phyloP scores from a whole-genome alignment of 2,797 vertebrate species.

The Phaenicophaeus curvirostris region DNA sequence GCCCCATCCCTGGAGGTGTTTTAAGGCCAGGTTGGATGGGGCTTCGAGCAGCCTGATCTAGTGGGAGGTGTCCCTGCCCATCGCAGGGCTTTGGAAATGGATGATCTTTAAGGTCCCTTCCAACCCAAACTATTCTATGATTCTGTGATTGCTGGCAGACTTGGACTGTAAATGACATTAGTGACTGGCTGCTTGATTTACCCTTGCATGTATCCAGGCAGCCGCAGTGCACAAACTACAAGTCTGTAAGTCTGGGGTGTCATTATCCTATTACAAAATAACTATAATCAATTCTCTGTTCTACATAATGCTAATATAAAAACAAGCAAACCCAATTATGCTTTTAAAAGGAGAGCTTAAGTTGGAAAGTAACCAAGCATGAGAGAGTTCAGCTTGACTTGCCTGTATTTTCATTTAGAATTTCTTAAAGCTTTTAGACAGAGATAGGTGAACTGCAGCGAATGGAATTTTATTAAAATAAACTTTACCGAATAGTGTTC shows the following conservation, averaged over 20 bases:
- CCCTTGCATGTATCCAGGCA: not conserved
- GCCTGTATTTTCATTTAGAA: not conserved
- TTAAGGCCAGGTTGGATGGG: too few species aligned
- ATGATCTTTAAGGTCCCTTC: too few species aligned
- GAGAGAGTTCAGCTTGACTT: not conserved
- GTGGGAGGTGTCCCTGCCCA: too few species aligned
- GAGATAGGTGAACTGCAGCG: not conserved
- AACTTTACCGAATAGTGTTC: not conserved
- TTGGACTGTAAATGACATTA: not conserved
- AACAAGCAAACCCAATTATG: not conserved
- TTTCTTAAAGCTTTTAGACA: not conserved
- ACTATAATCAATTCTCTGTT: not conserved
- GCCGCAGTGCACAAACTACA: not conserved
- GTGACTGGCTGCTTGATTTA: not conserved
- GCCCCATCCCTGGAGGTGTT: too few species aligned
- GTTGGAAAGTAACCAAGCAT: not conserved
- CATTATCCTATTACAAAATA: not conserved
- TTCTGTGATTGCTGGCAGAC: not conserved
- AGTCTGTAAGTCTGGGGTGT: not conserved
- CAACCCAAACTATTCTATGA: too few species aligned
- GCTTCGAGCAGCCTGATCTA: too few species aligned
- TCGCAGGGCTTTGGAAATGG: too few species aligned
- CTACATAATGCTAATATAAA: not conserved
- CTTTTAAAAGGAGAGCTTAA: not conserved
- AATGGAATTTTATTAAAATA: not conserved